A percentile compares a stretch with the other conserved stretches of the same genome.
Evolutionary conservation across 2,113 vertebrate species (phyloP).

Genomic region (Periophthalmus modestus): DNA sequence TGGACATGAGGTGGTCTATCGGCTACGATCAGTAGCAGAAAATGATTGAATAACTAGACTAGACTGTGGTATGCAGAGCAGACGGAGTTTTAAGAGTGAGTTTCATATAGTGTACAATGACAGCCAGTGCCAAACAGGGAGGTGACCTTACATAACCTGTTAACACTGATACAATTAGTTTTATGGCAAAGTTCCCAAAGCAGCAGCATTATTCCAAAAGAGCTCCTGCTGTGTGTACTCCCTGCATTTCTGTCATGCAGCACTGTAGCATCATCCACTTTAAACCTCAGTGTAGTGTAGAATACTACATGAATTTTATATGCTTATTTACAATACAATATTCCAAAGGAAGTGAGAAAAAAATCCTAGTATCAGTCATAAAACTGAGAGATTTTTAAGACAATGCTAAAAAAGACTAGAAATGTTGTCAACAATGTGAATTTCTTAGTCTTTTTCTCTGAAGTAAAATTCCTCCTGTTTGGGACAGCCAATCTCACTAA

Average conservation of each 20-base stretch:
- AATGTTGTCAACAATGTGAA: not conserved
- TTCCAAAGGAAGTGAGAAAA: not conserved
- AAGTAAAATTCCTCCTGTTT: conserved; percentile 5
- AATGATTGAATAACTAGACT: conserved; percentile 1
- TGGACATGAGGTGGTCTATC: not conserved
- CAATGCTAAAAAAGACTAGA: not conserved
- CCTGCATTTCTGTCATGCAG: conserved; percentile 1
- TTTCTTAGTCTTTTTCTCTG: conserved; percentile 2
- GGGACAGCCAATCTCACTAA: not conserved
- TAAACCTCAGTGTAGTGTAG: not conserved
- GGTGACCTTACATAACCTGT: conserved; percentile 34
- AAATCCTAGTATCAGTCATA: not conserved
- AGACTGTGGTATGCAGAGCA: conserved; percentile 23
- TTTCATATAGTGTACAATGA: conserved; percentile 11
- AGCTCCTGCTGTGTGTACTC: conserved; percentile 8
- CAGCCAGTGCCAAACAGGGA: conserved; percentile 10
- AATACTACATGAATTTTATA: not conserved
- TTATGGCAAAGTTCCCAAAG: conserved; percentile 12
- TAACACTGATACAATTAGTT: conserved; percentile 13
- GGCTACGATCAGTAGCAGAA: not conserved
- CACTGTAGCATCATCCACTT: not conserved
- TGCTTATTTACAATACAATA: not conserved
- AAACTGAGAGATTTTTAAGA: not conserved
- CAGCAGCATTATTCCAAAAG: conserved; percentile 18
- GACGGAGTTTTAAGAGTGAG: conserved; percentile 10